Conservation (phyloP, 1,140 invertebrate species). For the Bombus vancouverensis region DNA sequence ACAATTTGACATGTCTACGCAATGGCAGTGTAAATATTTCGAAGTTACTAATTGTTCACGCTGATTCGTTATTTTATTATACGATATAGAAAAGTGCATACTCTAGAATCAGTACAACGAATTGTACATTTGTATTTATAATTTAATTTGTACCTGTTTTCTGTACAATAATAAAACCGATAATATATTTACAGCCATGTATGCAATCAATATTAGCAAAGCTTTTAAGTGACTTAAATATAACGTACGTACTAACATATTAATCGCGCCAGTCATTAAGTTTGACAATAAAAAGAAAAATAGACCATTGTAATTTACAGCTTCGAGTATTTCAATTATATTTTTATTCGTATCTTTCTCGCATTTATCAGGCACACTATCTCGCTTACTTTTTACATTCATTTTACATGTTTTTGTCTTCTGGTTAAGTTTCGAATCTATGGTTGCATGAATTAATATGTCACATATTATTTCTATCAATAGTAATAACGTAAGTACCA, state of each 20-base stretch:
- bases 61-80: conserved; percentile 11
- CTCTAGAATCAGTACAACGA: background rate
- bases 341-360: conserved; percentile 38
- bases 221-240: conserved; percentile 79
- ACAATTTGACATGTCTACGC: conserved; percentile 40
- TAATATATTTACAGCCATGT: conserved; percentile 83
- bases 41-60: background rate
- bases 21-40: conserved; percentile 40
- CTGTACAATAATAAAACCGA: conserved; percentile 74
- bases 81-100: conserved; percentile 1
- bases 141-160: conserved; percentile 70
- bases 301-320: conserved; percentile 90
- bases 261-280: conserved; percentile 90
- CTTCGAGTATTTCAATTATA: conserved; percentile 85
- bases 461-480: conserved; percentile 83
- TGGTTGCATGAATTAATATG: conserved; percentile 54
- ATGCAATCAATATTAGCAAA: conserved; percentile 84
- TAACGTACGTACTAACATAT: conserved; percentile 87
- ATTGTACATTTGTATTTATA: conserved; percentile 58
- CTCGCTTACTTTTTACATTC: conserved; percentile 33
- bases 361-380: conserved; percentile 39
- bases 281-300: conserved; percentile 91
- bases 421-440: background rate
- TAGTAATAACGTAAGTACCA: conserved; percentile 83
- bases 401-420: conserved; percentile 20